Evolutionary conservation across 2,888 invertebrate genomes (phyloP).

Genomic region (Drosophila mimica): DNA sequence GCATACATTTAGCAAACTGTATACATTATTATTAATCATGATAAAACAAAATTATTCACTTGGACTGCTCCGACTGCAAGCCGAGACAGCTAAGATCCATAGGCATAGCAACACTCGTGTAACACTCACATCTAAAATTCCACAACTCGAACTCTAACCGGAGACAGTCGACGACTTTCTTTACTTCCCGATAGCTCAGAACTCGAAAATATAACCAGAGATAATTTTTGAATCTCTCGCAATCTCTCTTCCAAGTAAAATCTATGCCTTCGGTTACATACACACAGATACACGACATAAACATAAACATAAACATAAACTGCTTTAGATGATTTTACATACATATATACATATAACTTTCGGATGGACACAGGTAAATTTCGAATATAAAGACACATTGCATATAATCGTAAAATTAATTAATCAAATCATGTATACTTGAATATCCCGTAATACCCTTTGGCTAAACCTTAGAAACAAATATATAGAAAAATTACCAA

Average conservation of each 20-base stretch:
- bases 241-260: conserved; percentile 7
- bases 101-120: background rate
- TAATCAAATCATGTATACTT: conserved; percentile 44
- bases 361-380: conserved; percentile 67
- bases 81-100: conserved; percentile 2
- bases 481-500: conserved; percentile 56
- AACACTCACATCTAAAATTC: conserved; percentile 4
- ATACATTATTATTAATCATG: conserved; percentile 61
- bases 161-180: background rate
- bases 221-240: background rate
- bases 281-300: conserved; percentile 17
- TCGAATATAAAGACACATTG: conserved; percentile 38
- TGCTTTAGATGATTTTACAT: conserved; percentile 31
- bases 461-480: conserved; percentile 59
- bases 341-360: conserved; percentile 40
- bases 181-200: conserved; percentile 6
- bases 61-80: conserved; percentile 12
- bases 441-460: conserved; percentile 45
- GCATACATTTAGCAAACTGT: conserved; percentile 51
- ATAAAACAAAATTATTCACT: conserved; percentile 22
- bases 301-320: conserved; percentile 17
- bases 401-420: conserved; percentile 57
- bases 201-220: background rate
- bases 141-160: background rate
- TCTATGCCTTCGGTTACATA: conserved; percentile 2